These are phyloP conservation scores for Thermophis baileyi DNA, from an alignment of 2,113 vertebrate species.

Conservation along the genomic window DNA sequence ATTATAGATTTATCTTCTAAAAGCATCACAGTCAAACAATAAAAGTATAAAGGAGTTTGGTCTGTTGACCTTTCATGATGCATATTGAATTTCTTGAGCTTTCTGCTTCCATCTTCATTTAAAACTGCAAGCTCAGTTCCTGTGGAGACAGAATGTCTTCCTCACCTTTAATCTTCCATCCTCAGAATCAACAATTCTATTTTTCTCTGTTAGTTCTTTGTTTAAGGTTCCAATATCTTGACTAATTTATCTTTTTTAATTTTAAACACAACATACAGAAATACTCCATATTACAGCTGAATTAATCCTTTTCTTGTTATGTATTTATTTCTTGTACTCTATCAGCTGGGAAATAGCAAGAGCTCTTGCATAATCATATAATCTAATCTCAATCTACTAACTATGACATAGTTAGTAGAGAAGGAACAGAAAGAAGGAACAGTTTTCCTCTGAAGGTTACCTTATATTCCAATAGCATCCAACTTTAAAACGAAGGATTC, in stretches of 20 bases:
- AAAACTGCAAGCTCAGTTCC: not conserved
- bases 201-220: not conserved
- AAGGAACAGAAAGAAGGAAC: not conserved
- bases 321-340: not conserved
- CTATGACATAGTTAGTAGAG: not conserved
- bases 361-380: not conserved
- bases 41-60: not conserved
- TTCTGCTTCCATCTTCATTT: not conserved
- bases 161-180: not conserved
- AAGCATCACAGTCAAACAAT: not conserved
- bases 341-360: not conserved
- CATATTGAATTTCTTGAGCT: not conserved
- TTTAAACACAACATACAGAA: not conserved
- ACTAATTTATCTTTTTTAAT: slow-evolving; percentile 5
- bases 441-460: not conserved
- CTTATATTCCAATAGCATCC: not conserved
- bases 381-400: not conserved
- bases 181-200: not conserved
- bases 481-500: not conserved
- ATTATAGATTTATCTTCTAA: not conserved
- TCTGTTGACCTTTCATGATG: not conserved
- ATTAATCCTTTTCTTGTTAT: not conserved
- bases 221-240: not conserved
- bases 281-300: not conserved
- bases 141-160: not conserved